Evolutionary conservation across 2,888 invertebrate species (phyloP), one percentile per base, ranked within the genome.

Genomic region (Apotomis capreana): DNA sequence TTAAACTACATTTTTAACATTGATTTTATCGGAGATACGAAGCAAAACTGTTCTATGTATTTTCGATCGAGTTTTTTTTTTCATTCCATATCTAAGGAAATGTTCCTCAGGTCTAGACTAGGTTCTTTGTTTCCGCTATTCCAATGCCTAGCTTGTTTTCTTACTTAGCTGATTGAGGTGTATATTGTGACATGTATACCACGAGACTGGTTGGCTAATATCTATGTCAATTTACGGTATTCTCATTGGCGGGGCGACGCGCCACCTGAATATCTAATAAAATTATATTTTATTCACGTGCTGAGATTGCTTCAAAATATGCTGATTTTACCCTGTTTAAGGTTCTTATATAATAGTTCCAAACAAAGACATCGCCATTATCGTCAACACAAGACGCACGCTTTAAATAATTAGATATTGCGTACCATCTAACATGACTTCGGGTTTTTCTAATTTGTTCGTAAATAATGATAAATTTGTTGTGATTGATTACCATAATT

Each of bases 201-300:
- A 64, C n/a, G 12, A 55, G 55, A 58, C 58, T 59, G 51, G 62
- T 62, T 63, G 68, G 13, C 49, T 57, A 63, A 63, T 62, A 71
- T 68, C 68, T 72, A 63, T 72, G 72, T 57, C 72, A 58, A 68
- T 72, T 58, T 72, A 72, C 72, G 68, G 72, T 72, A 68, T 72
- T 68, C 72, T 59, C 54, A 58, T 46, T 54, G 55, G 46, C 63
- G 63, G n/a, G 46, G 15, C 65, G 49, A 15, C 46, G 44, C 63
- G 54, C 51, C 68, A 51, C 52, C 72, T 72, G 72, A 72, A 72
- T 72, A 72, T 54, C 68, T 61, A 68, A 72, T 72, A 63, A 61
- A 26, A 55, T 55, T 62, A 63, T 58, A 72, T 68, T 52, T 68
- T 68, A 63, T 63, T 63, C 68, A 63, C 58, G 71, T 44, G 63